phyloP scores from a whole-genome alignment of 2,888 invertebrate genomes.

The Temnothorax unifasciatus region DNA sequence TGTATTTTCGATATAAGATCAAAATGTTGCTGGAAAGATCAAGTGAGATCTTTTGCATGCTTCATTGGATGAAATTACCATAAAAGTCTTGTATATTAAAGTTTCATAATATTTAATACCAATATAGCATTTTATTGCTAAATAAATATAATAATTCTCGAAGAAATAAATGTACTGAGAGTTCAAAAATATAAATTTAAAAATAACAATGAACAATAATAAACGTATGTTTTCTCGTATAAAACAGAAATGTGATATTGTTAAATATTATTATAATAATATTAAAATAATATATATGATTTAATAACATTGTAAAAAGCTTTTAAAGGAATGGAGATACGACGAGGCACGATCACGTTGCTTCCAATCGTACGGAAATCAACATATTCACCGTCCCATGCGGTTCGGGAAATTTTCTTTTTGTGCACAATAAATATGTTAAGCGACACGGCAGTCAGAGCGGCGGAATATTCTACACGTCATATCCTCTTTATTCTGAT shows the following conservation, averaged over 20 bases:
- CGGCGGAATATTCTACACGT: neutral
- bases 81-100: neutral
- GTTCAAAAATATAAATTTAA: neutral
- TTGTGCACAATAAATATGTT: neutral
- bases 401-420: conserved; percentile 2
- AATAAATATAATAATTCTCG: neutral
- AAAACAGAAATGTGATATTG: neutral
- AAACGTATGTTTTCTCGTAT: neutral
- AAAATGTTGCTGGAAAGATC: neutral
- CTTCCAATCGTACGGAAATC: neutral
- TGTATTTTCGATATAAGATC: neutral
- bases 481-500: neutral
- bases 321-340: neutral
- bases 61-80: neutral
- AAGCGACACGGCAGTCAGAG: neutral
- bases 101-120: neutral
- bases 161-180: neutral
- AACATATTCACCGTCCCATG: neutral
- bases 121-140: neutral
- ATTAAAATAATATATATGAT: neutral
- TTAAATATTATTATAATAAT: neutral
- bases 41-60: neutral
- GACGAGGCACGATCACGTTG: neutral
- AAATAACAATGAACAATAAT: neutral
- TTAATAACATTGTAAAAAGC: neutral